These are phyloP conservation scores for Hapalemur alaotrensis DNA, from an alignment of 2,797 vertebrate species.

Conservation along the genomic window DNA sequence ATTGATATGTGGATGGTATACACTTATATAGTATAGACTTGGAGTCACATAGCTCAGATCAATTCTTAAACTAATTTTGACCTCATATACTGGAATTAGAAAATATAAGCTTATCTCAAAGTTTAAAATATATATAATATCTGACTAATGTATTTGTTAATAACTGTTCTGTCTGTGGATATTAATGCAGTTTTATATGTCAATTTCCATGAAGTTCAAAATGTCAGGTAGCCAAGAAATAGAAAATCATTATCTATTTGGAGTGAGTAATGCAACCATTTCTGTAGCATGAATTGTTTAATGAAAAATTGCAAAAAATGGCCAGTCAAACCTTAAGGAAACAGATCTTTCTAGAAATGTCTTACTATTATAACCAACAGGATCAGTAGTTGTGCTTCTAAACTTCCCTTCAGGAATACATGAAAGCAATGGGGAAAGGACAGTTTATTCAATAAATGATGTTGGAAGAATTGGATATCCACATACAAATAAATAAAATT, in stretches of 20 bases:
- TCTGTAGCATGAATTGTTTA: neutral
- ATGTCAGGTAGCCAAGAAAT: neutral
- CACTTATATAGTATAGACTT: neutral
- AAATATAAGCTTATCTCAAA: neutral
- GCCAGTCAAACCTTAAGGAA: neutral
- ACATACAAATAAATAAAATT: neutral
- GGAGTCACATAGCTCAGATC: neutral
- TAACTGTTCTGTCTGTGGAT: neutral
- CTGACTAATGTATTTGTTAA: neutral
- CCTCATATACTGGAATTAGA: neutral
- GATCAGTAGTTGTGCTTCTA: constrained; percentile 43
- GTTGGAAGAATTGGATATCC: neutral
- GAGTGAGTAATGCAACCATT: neutral
- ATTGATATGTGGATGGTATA: neutral
- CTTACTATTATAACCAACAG: constrained; percentile 44
- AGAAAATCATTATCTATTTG: neutral
- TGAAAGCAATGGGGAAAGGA: neutral
- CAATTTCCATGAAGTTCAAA: neutral
- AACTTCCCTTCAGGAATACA: neutral
- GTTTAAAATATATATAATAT: neutral
- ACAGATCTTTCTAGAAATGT: neutral
- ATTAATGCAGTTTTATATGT: neutral
- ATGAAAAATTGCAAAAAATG: neutral
- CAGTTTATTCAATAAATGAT: neutral
- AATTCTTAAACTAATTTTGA: neutral